Evolutionary conservation across 2,888 invertebrate genomes (phyloP), one percentile per base, ranked within the genome.

Genomic region (Meliscaeva auricollis): DNA sequence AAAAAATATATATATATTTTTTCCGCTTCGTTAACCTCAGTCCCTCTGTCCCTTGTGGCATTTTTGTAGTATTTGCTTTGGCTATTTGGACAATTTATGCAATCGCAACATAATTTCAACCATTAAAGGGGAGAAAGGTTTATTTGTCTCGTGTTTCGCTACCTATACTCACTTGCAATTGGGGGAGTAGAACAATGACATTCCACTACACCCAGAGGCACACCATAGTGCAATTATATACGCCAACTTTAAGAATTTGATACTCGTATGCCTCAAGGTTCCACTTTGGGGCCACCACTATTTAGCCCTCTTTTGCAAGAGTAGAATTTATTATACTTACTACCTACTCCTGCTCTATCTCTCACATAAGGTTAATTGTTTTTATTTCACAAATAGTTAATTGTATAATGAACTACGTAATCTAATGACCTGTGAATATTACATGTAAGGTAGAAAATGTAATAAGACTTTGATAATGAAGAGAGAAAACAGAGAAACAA

Each of bases 1-100:
- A 50, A 50, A 69, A 50, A 78, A 38, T 1, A 46, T 32, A 20
- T 11, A 44, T 22, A 41, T 26, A 9, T n/a, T 79, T 79, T 79
- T 79, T 84, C 75, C 75, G 84, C 80, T 84, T 79, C 66, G 72
- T 60, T 80, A 66, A 54, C 30, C 60, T 58, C 26, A 41, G 64
- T 26, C 26, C 26, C 26, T 26, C 9, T 11, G 11, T 60, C 72
- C 66, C 60, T 50, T 35, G 22, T 54, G 15, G 52, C 52, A 68
- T 22, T 73, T 38, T 22, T 41, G n/a, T 60, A 9, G 11, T 54
- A 26, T 50, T 69, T 50, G 11, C 66, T 26, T 32, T 44, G 50
- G 54, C 72, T 44, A 44, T 73, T 56, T 79, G 56, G 35, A 69
- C 70, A 75, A 64, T 84, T 75, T 84, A 79, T 79, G 75, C 84